Base-by-base conservation (phyloP, 2,113 vertebrate genomes). In the Prolemur simus region DNA sequence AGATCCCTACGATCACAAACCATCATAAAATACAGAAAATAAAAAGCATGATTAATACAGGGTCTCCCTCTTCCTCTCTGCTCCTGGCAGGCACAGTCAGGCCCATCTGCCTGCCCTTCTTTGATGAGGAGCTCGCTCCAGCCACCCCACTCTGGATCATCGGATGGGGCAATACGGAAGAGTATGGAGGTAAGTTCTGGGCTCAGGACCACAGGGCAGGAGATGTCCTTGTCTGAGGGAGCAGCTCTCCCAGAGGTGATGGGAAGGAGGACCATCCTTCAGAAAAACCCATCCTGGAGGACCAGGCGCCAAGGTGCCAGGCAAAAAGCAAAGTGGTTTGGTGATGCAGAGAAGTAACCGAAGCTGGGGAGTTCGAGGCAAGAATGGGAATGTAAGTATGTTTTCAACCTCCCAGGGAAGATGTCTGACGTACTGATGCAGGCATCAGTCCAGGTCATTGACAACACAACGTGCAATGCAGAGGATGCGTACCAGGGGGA, bases 51-150 rank as follows among this genome's bases (percentile, higher is more conserved):
- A 34, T 10, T 52, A 54, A 89, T 52, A 54, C 6, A 34, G 7
- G 29, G 3, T 54, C 74, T 91, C n/a, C 52, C n/a, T 47, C 74
- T 71, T 71, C 45, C 25, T 71, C 25, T 94, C 81, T 77, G 42
- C 58, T 60, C 89, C 68, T 52, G 47, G 34, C 97, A 99, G 99
- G 23, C 8, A 94, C 52, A 3, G 96, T 97, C 56, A 99, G 74
- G 49, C 99, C 99, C 2, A 99, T 99, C 95, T 99, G 99, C 97
- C 98, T 99, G 76, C 99, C 99, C 69, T 99, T 99, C 39, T 98
- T 98, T 6, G 97, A 98, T 0, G 98, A 99, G 39, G 98, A 95
- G 29, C 98, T 99, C 34, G 0, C 3, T 56, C 92, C 95, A 0
- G 96, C 76, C 47, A 93, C 98, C 0, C 2, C 90, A 0, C 89